phyloP scores from a whole-genome alignment of 2,797 vertebrate genomes.

The Gallirallus australis region DNA sequence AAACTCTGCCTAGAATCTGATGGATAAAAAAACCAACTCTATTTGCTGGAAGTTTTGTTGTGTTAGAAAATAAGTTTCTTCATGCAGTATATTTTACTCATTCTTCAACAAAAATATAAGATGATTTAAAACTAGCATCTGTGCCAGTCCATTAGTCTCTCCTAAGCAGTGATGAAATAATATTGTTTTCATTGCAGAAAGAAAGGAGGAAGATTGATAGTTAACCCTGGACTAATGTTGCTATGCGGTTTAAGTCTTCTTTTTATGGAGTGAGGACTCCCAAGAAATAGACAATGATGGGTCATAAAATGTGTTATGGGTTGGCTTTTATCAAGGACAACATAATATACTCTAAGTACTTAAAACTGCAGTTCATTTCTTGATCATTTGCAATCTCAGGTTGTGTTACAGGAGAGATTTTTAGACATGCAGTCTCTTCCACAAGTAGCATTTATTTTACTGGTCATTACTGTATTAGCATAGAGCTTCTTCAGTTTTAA shows the following conservation, averaged over 20 bases:
- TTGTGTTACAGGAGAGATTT: background rate
- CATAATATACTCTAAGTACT: background rate
- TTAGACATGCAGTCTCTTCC: background rate
- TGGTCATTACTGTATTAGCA: background rate
- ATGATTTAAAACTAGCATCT: background rate
- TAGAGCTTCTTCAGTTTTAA: background rate
- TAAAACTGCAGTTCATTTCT: background rate
- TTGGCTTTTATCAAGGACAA: background rate
- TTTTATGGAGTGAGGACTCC: background rate
- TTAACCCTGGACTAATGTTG: background rate
- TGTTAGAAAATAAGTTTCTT: background rate
- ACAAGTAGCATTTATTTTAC: background rate
- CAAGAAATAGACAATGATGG: background rate
- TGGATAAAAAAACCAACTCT: background rate
- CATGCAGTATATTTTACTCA: background rate
- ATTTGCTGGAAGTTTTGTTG: background rate
- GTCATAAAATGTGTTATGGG: background rate
- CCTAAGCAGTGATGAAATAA: background rate
- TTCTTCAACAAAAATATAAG: background rate
- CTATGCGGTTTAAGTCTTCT: background rate
- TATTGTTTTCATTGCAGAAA: background rate
- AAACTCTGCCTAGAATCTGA: conserved; percentile 1
- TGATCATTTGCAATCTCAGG: background rate
- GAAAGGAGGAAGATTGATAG: background rate
- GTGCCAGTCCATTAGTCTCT: background rate